Evolutionary conservation across 37 sponge, comb jelly and placozoan genomes (phyloP), one percentile per base, ranked within the genome.

Genomic region (Spongilla lacustris): DNA sequence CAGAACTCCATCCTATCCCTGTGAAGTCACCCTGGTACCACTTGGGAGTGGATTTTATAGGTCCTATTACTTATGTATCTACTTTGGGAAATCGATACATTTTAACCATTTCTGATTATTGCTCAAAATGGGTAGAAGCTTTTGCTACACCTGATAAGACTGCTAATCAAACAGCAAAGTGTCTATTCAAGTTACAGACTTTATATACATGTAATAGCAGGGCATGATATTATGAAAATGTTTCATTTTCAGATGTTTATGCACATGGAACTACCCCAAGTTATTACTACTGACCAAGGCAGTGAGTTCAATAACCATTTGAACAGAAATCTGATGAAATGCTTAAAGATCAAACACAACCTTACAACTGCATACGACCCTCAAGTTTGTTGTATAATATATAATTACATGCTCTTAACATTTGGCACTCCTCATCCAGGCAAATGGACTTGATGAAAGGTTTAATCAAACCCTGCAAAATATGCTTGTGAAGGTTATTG

Each of bases 1-100:
- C 89, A 38, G 79, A 94, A 79, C 86, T 90, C 10, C 81, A n/a
- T n/a, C 94, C 94, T 66, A 74, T 94, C 4, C 91, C 86, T 31
- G 89, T 88, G 17, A 87, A 79, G 69, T 74, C 73, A 9, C 89
- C 95, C 37, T 90, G 89, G 95, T 78, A 93, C 36, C 90, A 86
- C 27, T 75, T 93, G 4, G 93, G 89, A 24, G 85, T 94, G 37
- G 91, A 88, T 36, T 88, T 91, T 70, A 81, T 94, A 33, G 89
- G 95, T 4, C 94, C 93, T 27, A 25, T 89, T 48, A 32, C 46
- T 19, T 36, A 32, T 31, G 31, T 22, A 2, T 71, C 83, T 30
- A 2, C 36, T 11, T 27, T 38, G n/a, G 91, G 91, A 26, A 83
- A 79, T 31, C 50, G 80, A 13, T 91, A 80, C 71, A 87, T 93